A percentile compares a stretch with the other conserved stretches of the same genome.
Conservation (phyloP, 2,113 vertebrate genomes). For the Oreochromis aureus region DNA sequence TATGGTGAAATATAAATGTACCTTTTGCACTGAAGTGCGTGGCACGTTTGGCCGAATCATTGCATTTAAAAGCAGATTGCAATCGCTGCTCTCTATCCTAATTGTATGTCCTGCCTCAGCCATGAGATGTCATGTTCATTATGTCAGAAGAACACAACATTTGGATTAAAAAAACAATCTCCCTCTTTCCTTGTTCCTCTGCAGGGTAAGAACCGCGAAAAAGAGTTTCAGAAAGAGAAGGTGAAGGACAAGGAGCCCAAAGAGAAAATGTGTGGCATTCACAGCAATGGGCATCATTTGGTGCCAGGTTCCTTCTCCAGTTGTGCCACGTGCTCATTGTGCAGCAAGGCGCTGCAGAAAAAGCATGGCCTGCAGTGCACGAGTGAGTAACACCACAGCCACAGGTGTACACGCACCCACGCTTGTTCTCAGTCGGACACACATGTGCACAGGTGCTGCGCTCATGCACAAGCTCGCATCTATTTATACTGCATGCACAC, state of each 20-base stretch:
- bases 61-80: not conserved
- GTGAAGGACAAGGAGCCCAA: slow-evolving; percentile 72
- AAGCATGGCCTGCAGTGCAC: slow-evolving; percentile 85
- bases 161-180: not conserved
- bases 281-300: slow-evolving; percentile 72
- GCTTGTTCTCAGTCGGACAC: not conserved
- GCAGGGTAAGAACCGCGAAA: slow-evolving; percentile 85
- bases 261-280: slow-evolving; percentile 47
- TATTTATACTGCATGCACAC: slow-evolving; percentile 10
- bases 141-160: not conserved
- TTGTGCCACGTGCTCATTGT: slow-evolving; percentile 84
- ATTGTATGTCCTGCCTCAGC: not conserved
- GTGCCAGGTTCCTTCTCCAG: slow-evolving; percentile 78
- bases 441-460: not conserved
- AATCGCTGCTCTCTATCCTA: not conserved
- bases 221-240: slow-evolving; percentile 72
- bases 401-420: slow-evolving; percentile 10
- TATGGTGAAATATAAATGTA: not conserved
- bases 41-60: not conserved
- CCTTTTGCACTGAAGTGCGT: not conserved
- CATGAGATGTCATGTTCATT: not conserved
- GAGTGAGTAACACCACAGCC: slow-evolving; percentile 80
- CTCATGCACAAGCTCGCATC: not conserved
- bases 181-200: not conserved
- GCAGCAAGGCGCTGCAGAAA: slow-evolving; percentile 81